Evolutionary conservation across 2,797 vertebrate species (phyloP).

Genomic region (Neomorphus geoffroyi): DNA sequence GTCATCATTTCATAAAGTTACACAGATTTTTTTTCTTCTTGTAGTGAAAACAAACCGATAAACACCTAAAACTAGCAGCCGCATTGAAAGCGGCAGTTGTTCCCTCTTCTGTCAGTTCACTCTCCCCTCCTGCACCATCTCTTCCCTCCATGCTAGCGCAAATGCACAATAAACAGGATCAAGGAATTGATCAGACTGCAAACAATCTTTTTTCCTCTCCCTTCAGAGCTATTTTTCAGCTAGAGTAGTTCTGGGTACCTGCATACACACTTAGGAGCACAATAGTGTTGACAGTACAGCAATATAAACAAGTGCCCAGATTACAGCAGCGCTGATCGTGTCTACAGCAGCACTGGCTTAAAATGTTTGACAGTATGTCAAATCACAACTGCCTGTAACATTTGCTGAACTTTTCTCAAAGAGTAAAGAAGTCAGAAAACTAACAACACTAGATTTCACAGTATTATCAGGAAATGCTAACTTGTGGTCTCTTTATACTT

Average conservation of each 20-base stretch:
- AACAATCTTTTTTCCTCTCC: background rate
- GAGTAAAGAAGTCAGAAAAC: background rate
- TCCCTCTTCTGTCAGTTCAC: background rate
- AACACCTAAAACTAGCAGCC: background rate
- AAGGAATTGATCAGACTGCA: background rate
- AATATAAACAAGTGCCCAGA: background rate
- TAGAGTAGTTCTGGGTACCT: background rate
- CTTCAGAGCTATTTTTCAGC: background rate
- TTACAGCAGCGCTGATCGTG: background rate
- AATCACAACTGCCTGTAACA: background rate
- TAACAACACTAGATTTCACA: background rate
- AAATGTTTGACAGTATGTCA: background rate
- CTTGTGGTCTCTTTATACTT: background rate
- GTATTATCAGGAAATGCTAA: background rate
- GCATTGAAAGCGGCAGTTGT: background rate
- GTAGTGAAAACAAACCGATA: background rate
- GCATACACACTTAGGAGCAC: background rate
- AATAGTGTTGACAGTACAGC: accelerated
- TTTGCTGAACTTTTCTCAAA: background rate
- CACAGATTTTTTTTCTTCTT: background rate
- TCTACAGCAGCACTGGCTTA: background rate
- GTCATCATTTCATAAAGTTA: background rate
- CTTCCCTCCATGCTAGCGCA: background rate
- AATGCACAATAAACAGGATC: background rate
- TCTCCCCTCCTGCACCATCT: background rate